Evolutionary conservation across 2,888 invertebrate genomes (phyloP).

Genomic region (Drosophila ustulata): DNA sequence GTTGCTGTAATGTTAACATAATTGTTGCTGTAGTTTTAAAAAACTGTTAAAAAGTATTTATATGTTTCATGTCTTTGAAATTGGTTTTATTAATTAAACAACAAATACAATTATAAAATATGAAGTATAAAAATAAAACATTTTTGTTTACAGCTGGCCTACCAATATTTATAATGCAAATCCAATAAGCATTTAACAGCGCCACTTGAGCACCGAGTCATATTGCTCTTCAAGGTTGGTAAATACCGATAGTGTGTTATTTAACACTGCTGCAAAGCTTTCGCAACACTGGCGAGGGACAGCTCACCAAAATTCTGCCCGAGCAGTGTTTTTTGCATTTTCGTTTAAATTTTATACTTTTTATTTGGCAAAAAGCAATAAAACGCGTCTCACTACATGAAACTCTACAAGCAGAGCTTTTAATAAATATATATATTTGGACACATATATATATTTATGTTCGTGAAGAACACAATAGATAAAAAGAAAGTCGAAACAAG

Average conservation of each 20-base stretch:
- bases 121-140: neutral
- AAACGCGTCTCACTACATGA: slow-evolving; percentile 23
- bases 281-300: slow-evolving; percentile 62
- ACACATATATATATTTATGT: slow-evolving; percentile 16
- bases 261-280: slow-evolving; percentile 1
- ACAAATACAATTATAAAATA: neutral
- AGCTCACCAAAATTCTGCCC: slow-evolving; percentile 76
- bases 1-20: neutral
- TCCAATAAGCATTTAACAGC: neutral
- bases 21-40: no score
- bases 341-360: slow-evolving; percentile 73
- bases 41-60: no score
- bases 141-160: neutral
- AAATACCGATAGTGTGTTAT: slow-evolving; percentile 20
- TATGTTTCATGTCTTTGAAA: no score
- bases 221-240: neutral
- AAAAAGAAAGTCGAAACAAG: slow-evolving; percentile 41
- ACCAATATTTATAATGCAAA: neutral
- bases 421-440: slow-evolving; percentile 4
- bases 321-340: slow-evolving; percentile 75
- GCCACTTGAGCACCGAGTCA: neutral
- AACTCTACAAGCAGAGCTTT: slow-evolving; percentile 20
- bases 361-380: slow-evolving; percentile 62
- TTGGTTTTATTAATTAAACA: neutral
- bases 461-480: slow-evolving; percentile 17